Evolutionary conservation across 2,888 invertebrate species (phyloP), one percentile per base, ranked within the genome.

Genomic region (Heterodera filipjevi): DNA sequence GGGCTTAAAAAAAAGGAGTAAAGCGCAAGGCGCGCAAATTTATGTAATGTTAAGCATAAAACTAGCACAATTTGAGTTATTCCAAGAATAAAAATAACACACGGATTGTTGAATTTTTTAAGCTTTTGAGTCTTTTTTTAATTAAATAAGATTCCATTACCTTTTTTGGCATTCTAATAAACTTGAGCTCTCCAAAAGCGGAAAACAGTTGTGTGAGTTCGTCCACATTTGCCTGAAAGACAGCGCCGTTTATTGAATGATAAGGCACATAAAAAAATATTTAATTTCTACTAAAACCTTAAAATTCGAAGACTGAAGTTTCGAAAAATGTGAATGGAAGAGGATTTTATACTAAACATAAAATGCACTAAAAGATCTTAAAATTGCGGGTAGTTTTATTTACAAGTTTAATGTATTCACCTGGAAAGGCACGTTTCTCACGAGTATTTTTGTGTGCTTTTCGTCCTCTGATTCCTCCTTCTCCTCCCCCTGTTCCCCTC

Each of bases 401-500:
- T n/a, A n/a, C n/a, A n/a, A n/a, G n/a, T n/a, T n/a, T n/a, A n/a
- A n/a, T n/a, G n/a, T n/a, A n/a, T n/a, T n/a, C 5, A 87, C 87
- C 82, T 98, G 95, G 92, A 99, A 99, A 0, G 98, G 96, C 84
- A 99, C 93, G 90, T 99, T 99, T 83, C 95, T 92, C 0, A 97
- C 94, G 8, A 97, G 91, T 82, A 99, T 94, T 91, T 98, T 99
- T 0, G 94, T 93, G 3, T 91, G 81, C 64, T 78, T 79, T 22
- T 73, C 59, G 19, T 74, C 49, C 44, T 70, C 70, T 59, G 77
- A 79, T 19, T 77, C 59, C 16, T 77, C 70, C 46, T 68, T 32
- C 2, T 91, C 82, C 32, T 87, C 82, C 70, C n/a, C n/a, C 85
- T 73, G n/a, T n/a, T n/a, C n/a, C n/a, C n/a, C n/a, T n/a, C n/a